phyloP scores from a whole-genome alignment of 2,797 vertebrate genomes.

The Podargus strigoides region DNA sequence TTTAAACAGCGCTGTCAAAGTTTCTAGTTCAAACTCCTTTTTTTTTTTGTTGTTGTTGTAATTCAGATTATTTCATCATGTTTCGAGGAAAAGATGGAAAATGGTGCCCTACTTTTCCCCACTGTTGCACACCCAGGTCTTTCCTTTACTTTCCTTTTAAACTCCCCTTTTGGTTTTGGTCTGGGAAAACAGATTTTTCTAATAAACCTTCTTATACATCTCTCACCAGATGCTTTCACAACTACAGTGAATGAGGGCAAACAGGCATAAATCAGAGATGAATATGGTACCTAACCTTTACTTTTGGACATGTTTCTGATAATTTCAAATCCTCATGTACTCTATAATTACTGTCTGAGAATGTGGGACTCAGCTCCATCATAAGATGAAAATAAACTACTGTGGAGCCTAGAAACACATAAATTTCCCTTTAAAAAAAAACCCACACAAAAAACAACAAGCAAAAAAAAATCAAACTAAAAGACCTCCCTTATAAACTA shows the following conservation, averaged over 20 bases:
- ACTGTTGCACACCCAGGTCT: background rate
- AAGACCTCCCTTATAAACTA: background rate
- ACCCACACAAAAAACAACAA: fast-evolving
- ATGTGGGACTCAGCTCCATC: background rate
- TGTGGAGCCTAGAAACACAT: background rate
- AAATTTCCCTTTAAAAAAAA: background rate
- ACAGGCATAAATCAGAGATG: background rate
- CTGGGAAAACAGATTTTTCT: background rate
- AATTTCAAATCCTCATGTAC: background rate
- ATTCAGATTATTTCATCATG: background rate
- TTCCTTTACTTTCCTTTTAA: background rate
- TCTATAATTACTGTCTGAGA: background rate
- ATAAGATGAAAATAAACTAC: background rate
- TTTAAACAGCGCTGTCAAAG: background rate
- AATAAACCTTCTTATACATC: background rate
- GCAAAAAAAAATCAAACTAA: background rate
- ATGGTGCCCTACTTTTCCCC: background rate
- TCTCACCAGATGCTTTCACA: background rate
- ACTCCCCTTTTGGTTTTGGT: background rate
- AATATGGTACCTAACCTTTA: background rate
- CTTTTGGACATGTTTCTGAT: background rate
- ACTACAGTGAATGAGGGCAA: background rate
- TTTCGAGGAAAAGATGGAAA: background rate
- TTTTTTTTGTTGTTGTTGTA: background rate
- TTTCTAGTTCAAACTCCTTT: background rate